These are phyloP conservation scores for Atrina japonica DNA, from an alignment of 2,888 invertebrate species.

Conservation along the genomic window DNA sequence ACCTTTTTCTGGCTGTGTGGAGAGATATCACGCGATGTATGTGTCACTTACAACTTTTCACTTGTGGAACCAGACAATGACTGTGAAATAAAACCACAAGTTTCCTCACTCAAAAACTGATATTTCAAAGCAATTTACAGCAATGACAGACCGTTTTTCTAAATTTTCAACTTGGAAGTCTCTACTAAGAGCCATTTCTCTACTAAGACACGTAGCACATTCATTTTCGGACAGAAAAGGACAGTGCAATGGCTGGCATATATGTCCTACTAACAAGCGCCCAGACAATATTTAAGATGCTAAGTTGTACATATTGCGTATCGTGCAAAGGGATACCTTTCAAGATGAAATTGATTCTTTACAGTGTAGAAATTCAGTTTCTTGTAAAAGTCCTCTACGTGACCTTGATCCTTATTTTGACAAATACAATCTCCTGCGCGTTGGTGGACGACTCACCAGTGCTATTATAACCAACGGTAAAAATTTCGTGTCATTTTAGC, in stretches of 20 bases:
- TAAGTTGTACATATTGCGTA: conserved; percentile 21
- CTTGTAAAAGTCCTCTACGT: conserved; percentile 26
- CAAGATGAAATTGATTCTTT: conserved; percentile 19
- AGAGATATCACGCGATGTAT: neutral
- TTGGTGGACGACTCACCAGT: conserved; percentile 38
- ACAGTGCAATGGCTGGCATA: conserved; percentile 41
- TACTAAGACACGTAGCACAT: neutral
- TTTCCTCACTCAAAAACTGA: conserved; percentile 11
- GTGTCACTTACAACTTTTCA: conserved; percentile 1
- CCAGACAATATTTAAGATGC: conserved; percentile 9
- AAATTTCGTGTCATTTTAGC: conserved; percentile 35
- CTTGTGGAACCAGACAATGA: conserved; percentile 34
- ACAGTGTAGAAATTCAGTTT: neutral
- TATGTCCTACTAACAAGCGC: neutral
- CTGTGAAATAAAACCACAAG: conserved; percentile 30
- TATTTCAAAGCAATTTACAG: neutral
- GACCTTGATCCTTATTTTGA: conserved; percentile 38
- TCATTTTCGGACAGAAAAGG: neutral
- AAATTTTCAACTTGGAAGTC: conserved; percentile 45
- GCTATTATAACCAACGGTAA: conserved; percentile 7
- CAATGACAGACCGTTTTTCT: conserved; percentile 33
- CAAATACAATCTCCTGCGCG: conserved; percentile 31
- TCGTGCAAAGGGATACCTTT: conserved; percentile 36
- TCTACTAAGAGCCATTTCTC: conserved; percentile 28
- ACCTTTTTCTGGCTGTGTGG: conserved; percentile 41